phyloP scores from a whole-genome alignment of 2,113 vertebrate species.

The Tragelaphus strepsiceros region DNA sequence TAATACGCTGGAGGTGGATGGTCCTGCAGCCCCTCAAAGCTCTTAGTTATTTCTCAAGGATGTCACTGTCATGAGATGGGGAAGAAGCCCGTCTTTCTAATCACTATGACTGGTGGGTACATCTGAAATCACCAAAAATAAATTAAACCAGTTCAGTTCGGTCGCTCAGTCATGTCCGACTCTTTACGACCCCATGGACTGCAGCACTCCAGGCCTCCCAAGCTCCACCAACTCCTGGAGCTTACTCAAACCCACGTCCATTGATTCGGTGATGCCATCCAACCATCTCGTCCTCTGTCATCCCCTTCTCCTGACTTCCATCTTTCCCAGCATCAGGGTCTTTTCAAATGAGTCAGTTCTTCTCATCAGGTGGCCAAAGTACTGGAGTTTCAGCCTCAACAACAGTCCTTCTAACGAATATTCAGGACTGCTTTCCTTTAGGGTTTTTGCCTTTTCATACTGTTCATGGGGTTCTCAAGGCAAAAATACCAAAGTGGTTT shows the following conservation, averaged over 20 bases:
- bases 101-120: background rate
- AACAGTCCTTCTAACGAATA: background rate
- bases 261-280: background rate
- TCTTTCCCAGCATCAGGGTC: background rate
- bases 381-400: background rate
- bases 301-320: background rate
- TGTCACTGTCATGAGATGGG: background rate
- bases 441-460: background rate
- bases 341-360: background rate
- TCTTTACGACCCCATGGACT: background rate
- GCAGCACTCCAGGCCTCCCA: background rate
- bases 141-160: background rate
- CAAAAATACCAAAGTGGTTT: background rate
- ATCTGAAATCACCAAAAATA: background rate
- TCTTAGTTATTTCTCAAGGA: background rate
- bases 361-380: background rate
- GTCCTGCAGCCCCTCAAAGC: background rate
- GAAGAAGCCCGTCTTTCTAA: background rate
- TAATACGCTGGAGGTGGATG: background rate
- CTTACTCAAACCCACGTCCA: background rate
- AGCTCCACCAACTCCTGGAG: background rate
- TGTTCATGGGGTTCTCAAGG: background rate
- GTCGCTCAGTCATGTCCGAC: background rate
- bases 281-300: background rate
- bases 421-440: background rate